A percentile compares a stretch with the other conserved stretches of the same genome.
phyloP scores from a whole-genome alignment of 30 jellyfish, hydroid and myxozoan genomes.

The Chrysaora quinquecirrha region DNA sequence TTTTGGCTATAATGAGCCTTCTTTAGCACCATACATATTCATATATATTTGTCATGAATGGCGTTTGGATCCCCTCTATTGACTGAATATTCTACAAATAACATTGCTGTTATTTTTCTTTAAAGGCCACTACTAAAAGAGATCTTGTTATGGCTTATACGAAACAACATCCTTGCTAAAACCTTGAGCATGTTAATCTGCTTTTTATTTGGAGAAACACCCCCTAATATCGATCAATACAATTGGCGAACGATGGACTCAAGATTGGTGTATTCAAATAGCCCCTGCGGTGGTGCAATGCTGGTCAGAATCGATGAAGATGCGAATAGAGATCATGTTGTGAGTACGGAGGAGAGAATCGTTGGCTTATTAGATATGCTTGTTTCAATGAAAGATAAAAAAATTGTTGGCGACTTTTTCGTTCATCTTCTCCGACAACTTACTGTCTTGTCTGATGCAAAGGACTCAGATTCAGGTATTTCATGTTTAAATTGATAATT shows the following conservation, averaged over 20 bases:
- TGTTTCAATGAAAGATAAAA: constrained; percentile 8
- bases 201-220: constrained; percentile 4
- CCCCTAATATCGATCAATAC: background rate
- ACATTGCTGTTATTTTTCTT: no score
- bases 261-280: background rate
- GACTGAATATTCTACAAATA: no score
- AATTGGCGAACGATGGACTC: background rate
- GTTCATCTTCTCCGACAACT: constrained; percentile 18
- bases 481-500: no score
- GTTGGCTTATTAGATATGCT: constrained; percentile 9
- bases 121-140: constrained; percentile 26
- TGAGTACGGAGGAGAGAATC: constrained; percentile 33
- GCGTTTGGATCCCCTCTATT: no score
- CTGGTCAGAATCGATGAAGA: background rate
- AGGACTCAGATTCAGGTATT: background rate
- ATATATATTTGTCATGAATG: no score
- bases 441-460: background rate
- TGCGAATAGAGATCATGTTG: background rate
- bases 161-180: background rate
- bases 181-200: background rate
- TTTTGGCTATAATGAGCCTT: no score
- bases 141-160: constrained; percentile 23
- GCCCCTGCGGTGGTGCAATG: constrained; percentile 3
- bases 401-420: constrained; percentile 22
- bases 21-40: no score